Evolutionary conservation across 1,140 invertebrate genomes (phyloP).

Genomic region (Leguminivora glycinivorella): DNA sequence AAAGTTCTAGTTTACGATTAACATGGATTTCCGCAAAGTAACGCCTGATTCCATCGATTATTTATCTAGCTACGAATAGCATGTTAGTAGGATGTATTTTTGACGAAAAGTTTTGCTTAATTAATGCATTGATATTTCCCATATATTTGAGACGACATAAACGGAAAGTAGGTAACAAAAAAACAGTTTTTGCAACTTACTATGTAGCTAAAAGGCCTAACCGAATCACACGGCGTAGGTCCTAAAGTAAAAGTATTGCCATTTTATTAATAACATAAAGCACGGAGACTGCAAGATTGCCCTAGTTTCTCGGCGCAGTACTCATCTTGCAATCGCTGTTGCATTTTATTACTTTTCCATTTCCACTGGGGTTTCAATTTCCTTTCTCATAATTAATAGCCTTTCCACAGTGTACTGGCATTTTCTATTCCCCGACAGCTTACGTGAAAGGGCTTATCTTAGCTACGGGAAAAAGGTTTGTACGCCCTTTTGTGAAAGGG

Average conservation of each 20-base stretch:
- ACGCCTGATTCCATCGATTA: too few relatives aligned
- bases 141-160: too few relatives aligned
- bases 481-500: background rate
- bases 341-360: conserved; percentile 78
- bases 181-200: too few relatives aligned
- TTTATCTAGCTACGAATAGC: too few relatives aligned
- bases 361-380: conserved; percentile 76
- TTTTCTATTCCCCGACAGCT: conserved; percentile 64
- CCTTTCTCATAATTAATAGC: conserved; percentile 77
- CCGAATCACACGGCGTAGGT: background rate
- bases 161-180: too few relatives aligned
- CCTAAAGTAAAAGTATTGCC: conserved; percentile 23
- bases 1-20: too few relatives aligned
- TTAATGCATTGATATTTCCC: too few relatives aligned
- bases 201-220: too few relatives aligned
- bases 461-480: background rate
- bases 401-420: conserved; percentile 67
- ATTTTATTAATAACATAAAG: conserved; percentile 28
- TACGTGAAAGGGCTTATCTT: background rate
- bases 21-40: too few relatives aligned
- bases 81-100: too few relatives aligned
- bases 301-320: conserved; percentile 40
- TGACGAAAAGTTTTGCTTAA: too few relatives aligned
- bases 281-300: conserved; percentile 18
- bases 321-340: conserved; percentile 74